These are phyloP conservation scores for Holothuria scabra DNA, from an alignment of 53 echinoderm and acorn worm genomes.

Conservation along the genomic window DNA sequence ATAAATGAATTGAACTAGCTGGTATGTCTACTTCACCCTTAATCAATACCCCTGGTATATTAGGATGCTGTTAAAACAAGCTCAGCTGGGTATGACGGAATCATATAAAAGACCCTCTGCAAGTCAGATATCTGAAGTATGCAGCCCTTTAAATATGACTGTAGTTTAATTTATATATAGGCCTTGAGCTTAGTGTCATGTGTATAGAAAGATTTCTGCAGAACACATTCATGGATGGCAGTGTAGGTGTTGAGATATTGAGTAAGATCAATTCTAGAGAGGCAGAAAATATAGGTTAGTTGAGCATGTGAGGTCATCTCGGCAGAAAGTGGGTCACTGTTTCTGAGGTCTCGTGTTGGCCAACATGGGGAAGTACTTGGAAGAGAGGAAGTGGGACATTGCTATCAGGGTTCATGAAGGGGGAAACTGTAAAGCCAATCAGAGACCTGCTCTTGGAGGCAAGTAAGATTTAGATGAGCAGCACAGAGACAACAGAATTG, in stretches of 20 bases:
- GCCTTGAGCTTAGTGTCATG: conserved; percentile 26
- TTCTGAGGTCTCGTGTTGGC: conserved; percentile 12
- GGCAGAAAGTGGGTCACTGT: conserved; percentile 38
- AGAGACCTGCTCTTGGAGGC: too few species aligned
- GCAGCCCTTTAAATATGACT: conserved; percentile 47
- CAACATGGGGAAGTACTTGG: not conserved
- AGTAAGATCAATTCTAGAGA: conserved; percentile 25
- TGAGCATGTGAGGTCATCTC: conserved; percentile 40
- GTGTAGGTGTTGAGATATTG: conserved; percentile 25
- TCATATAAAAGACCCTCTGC: too few species aligned
- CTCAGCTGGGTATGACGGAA: too few species aligned
- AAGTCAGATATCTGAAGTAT: not conserved
- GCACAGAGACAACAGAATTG: too few species aligned
- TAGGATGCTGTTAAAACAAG: too few species aligned
- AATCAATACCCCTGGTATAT: too few species aligned
- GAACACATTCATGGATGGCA: conserved; percentile 24
- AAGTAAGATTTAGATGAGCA: too few species aligned
- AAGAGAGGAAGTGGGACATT: conserved; percentile 6
- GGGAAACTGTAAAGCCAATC: not conserved
- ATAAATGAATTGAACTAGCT: too few species aligned
- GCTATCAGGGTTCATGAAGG: not conserved
- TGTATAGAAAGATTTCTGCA: conserved; percentile 31
- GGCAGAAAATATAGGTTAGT: conserved; percentile 37
- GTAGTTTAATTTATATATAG: conserved; percentile 47
- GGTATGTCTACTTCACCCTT: too few species aligned